phyloP scores from a whole-genome alignment of 2,113 vertebrate genomes.

The Chitala chitala region DNA sequence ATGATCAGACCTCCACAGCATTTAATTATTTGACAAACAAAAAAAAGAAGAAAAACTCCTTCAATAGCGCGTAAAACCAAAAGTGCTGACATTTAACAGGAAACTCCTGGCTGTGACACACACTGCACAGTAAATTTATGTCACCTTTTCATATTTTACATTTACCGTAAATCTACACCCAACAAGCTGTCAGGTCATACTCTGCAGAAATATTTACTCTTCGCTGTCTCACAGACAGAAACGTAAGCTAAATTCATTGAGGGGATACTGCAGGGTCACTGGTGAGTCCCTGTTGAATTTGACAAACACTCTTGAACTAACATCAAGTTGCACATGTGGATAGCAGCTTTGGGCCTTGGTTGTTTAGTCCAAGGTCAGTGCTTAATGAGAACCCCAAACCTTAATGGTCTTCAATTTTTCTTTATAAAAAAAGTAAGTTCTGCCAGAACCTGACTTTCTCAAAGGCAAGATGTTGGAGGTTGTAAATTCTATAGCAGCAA shows the following conservation, averaged over 20 bases:
- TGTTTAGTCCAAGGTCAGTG: conserved; percentile 26
- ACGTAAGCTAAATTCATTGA: conserved; percentile 34
- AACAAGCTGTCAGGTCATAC: conserved; percentile 36
- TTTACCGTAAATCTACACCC: conserved; percentile 31
- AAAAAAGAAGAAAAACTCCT: no score
- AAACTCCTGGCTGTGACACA: neutral
- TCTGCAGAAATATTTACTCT: conserved; percentile 33
- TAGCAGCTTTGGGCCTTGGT: conserved; percentile 25
- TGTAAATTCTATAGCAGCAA: no score
- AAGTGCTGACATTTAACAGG: neutral
- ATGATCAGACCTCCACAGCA: no score
- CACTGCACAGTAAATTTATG: no score
- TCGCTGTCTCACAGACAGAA: conserved; percentile 31
- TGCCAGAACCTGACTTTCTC: no score
- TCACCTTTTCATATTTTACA: neutral
- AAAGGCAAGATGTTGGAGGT: no score
- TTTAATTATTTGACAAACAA: no score
- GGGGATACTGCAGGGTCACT: conserved; percentile 29
- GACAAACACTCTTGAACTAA: conserved; percentile 31
- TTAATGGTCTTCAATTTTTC: neutral
- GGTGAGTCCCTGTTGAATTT: conserved; percentile 25
- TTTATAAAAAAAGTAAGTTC: neutral
- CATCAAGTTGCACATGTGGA: conserved; percentile 37
- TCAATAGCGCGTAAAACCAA: no score
- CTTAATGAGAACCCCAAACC: conserved; percentile 22